A percentile compares a stretch with the other conserved stretches of the same genome.
These are phyloP conservation scores for Jacana jacana DNA, from an alignment of 2,113 vertebrate genomes.

Conservation along the genomic window DNA sequence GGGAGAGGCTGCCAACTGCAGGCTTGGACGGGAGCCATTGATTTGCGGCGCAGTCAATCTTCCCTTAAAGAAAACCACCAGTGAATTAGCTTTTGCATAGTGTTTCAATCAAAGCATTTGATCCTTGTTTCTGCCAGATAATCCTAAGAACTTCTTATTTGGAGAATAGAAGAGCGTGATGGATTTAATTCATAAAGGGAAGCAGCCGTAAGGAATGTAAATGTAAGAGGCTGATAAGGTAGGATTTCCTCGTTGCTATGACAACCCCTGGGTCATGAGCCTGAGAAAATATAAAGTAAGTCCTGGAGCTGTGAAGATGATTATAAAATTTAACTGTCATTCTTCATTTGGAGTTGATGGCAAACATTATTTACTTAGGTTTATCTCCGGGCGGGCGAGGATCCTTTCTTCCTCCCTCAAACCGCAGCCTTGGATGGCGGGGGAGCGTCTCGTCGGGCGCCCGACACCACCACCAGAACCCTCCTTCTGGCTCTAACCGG, in stretches of 20 bases:
- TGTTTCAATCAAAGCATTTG: slow-evolving; percentile 82
- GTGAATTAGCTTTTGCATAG: slow-evolving; percentile 78
- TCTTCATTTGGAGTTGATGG: slow-evolving; percentile 87
- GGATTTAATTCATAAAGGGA: slow-evolving; percentile 85
- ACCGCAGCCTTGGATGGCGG: slow-evolving; percentile 65
- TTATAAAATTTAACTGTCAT: slow-evolving; percentile 91
- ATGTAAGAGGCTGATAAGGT: slow-evolving; percentile 84
- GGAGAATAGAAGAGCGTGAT: slow-evolving; percentile 81
- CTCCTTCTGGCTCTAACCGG: slow-evolving; percentile 63
- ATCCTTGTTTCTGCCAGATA: slow-evolving; percentile 84
- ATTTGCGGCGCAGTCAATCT: slow-evolving; percentile 67
- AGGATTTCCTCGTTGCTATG: slow-evolving; percentile 89
- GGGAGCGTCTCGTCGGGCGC: slow-evolving; percentile 43
- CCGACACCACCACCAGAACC: slow-evolving; percentile 36
- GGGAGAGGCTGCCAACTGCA: slow-evolving; percentile 14
- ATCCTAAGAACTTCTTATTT: slow-evolving; percentile 84
- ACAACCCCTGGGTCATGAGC: slow-evolving; percentile 87
- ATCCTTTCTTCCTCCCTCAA: slow-evolving; percentile 57
- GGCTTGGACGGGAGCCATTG: slow-evolving; percentile 69
- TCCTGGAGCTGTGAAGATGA: slow-evolving; percentile 86
- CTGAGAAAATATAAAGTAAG: slow-evolving; percentile 83
- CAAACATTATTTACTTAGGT: slow-evolving; percentile 84
- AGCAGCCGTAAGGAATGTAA: slow-evolving; percentile 82
- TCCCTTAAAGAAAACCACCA: slow-evolving; percentile 68
- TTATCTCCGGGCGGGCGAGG: slow-evolving; percentile 77